Evolutionary conservation across 2,797 vertebrate species (phyloP), one percentile per base, ranked within the genome.

Genomic region (Telmatherina bonti): DNA sequence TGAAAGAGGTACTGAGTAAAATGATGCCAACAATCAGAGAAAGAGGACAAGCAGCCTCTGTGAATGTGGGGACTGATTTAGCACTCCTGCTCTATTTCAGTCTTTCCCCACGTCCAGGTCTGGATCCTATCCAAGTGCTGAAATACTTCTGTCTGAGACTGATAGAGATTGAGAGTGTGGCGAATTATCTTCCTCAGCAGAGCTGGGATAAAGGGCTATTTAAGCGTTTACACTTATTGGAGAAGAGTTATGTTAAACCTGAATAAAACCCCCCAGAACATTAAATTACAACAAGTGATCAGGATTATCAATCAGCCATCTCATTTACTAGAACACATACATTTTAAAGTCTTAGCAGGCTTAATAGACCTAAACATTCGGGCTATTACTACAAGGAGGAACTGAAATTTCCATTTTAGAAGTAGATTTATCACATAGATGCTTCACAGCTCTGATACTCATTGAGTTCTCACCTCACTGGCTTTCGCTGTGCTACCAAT

Each of bases 401-500:
- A 11, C 49, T 57, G 63, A 26, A 49, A 70, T 63, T 59, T 15
- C 3, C 61, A 74, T 43, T 66, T 30, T 18, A 8, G 51, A 71
- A 67, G 74, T 64, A 41, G 12, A 52, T 27, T 52, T 81, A 87
- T 85, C 56, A 62, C 74, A 41, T 78, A 74, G 74, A 78, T 78
- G 76, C 18, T 59, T 54, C 69, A 68, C 41, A 43, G 52, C 36
- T 31, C 58, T 70, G 38, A 41, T 31, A 7, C 30, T 7, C 3
- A 31, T n/a, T n/a, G n/a, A n/a, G n/a, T n/a, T n/a, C n/a, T n/a
- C n/a, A n/a, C n/a, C n/a, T n/a, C n/a, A n/a, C n/a, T n/a, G 7
- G 30, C 30, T 31, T 31, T 31, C 30, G 30, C 33, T 33, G 33
- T 33, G 33, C 33, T 8, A 33, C 35, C 35, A 36, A 1, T 4